Base-by-base conservation (phyloP, 2,797 vertebrate species). In the Phataginus tricuspis region DNA sequence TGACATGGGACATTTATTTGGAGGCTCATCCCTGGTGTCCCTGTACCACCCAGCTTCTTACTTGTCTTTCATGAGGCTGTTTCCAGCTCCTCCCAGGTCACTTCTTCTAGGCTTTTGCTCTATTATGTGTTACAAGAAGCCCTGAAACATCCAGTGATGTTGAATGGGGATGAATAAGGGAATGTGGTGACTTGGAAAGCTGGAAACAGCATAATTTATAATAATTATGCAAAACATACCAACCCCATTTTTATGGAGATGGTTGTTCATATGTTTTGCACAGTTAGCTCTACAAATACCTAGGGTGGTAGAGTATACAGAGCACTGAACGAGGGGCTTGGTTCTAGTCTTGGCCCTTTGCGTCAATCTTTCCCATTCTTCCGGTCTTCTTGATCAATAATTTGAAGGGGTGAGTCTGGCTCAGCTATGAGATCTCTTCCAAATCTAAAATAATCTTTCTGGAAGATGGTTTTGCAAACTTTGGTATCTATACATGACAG, bases 341-440 rank as follows among this genome's bases (percentile, higher is more conserved):
- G 23, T 39, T 25, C 37, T 27, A 0, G 8, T 66, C 57, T 94
- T 63, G 27, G 9, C 55, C 19, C 39, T 31, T 49, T 4, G 31
- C 61, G 15, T 42, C 59, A 80, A 31, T 69, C 75, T 49, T 18
- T 63, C 27, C 72, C 23, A n/a, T 61, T 71, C 49, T 75, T 45
- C 45, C 21, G 27, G 7, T 29, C 18, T 63, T 45, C 42, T 69
- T 64, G 63, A 45, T 42, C 29, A 29, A 0, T 86, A 71, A 71
- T n/a, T 53, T 34, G 12, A 90, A 71, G 23, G 18, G 31, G 1
- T 64, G 25, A 71, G 42, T 29, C 31, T 29, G 55, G 27, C 39
- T 90, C 19, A 87, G 45, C 25, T 55, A 49, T 64, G 57, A 94
- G 31, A 53, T 92, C 18, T n/a, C 63, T 74, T 74, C 64, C 45